A percentile compares a stretch with the other conserved stretches of the same genome.
Conservation (phyloP, 2,888 invertebrate species). For the Sialis fuliginosa region DNA sequence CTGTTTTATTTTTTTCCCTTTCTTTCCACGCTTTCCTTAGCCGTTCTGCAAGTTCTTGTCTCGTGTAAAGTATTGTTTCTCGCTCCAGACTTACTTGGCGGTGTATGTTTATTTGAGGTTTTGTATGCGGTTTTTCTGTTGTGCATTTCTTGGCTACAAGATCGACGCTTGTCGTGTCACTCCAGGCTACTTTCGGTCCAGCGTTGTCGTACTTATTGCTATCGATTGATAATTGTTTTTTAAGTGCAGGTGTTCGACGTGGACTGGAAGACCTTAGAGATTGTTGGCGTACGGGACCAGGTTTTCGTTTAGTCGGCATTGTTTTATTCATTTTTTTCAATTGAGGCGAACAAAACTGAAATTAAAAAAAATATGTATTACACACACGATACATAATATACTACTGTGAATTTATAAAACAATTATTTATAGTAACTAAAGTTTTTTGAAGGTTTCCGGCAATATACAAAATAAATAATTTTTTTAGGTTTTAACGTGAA, state of each 20-base stretch:
- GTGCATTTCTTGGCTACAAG: conserved; percentile 20
- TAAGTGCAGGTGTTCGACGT: conserved; percentile 15
- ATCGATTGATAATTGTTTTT: conserved; percentile 20
- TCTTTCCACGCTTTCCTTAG: conserved; percentile 30
- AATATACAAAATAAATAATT: too few species aligned
- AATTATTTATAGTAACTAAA: too few species aligned
- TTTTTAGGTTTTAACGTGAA: too few species aligned
- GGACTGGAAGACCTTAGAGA: conserved; percentile 16
- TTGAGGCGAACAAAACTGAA: too few species aligned
- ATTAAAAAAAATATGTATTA: too few species aligned
- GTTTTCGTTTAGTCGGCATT: conserved; percentile 15
- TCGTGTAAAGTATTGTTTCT: conserved; percentile 20
- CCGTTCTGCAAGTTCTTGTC: conserved; percentile 31
- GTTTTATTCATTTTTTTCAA: neutral
- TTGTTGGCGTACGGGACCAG: conserved; percentile 20
- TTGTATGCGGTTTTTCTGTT: conserved; percentile 14
- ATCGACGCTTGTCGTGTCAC: conserved; percentile 11
- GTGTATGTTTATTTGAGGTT: conserved; percentile 10
- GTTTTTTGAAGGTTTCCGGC: too few species aligned
- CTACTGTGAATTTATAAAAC: too few species aligned
- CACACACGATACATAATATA: too few species aligned
- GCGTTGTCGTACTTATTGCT: conserved; percentile 3
- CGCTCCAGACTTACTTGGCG: conserved; percentile 16
- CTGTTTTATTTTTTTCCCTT: conserved; percentile 31
- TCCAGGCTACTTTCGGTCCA: conserved; percentile 13